phyloP scores from a whole-genome alignment of 1,140 invertebrate genomes.

The Meloidogyne floridensis region DNA sequence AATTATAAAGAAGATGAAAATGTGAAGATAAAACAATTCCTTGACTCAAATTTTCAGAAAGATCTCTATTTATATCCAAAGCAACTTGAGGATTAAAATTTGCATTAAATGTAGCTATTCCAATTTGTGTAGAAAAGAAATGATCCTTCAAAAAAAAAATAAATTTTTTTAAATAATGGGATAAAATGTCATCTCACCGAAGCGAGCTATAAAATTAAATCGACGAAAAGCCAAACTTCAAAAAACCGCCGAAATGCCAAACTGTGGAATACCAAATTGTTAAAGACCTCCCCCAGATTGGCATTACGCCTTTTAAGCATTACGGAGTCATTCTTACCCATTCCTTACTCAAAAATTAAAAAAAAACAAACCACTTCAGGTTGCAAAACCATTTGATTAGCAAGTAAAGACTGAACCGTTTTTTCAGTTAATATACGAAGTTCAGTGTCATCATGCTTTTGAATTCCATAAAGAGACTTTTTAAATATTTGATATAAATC shows the following conservation, averaged over 20 bases:
- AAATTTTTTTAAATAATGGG: too few relatives aligned
- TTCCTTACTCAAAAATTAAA: too few relatives aligned
- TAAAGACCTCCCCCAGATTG: too few relatives aligned
- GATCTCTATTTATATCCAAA: constrained; percentile 30
- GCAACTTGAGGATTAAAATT: constrained; percentile 36
- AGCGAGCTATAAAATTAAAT: too few relatives aligned
- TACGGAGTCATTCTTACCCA: too few relatives aligned
- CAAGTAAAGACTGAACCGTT: not conserved
- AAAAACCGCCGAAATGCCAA: too few relatives aligned
- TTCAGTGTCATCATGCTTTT: constrained; percentile 15
- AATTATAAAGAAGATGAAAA: constrained; percentile 45
- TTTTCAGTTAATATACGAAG: constrained; percentile 17
- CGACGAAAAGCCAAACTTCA: too few relatives aligned
- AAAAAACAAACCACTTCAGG: constrained; percentile 18
- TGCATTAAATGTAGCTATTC: constrained; percentile 42
- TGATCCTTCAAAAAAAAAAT: constrained; percentile 10
- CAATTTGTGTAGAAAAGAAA: constrained; percentile 39
- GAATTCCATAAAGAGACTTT: constrained; percentile 24
- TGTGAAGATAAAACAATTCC: constrained; percentile 43
- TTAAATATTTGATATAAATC: constrained; percentile 27
- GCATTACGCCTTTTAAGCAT: too few relatives aligned
- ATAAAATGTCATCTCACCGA: too few relatives aligned
- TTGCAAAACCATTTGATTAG: constrained; percentile 20
- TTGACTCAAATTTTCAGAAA: constrained; percentile 33
- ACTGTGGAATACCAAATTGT: too few relatives aligned